Evolutionary conservation across 1,140 invertebrate genomes (phyloP).

Genomic region (Steinernema khuongi): DNA sequence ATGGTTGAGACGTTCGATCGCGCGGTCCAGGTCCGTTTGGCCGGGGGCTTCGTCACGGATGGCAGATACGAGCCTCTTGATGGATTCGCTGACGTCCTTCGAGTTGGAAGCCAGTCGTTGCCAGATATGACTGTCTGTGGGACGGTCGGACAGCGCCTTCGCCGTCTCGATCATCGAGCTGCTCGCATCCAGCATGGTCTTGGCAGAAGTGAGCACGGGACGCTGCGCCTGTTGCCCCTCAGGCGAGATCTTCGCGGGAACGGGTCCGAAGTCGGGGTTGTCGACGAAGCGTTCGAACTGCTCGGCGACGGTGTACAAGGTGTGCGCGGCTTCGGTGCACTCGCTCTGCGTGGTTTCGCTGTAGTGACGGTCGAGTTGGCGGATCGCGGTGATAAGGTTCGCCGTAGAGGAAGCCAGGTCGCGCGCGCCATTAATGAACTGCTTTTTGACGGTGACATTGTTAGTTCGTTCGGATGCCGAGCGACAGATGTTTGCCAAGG

Average conservation of each 20-base stretch:
- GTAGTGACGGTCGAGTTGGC: constrained; percentile 69
- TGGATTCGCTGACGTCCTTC: constrained; percentile 88
- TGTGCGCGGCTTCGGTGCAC: constrained; percentile 75
- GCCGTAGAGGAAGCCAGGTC: constrained; percentile 94
- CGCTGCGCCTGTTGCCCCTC: constrained; percentile 65
- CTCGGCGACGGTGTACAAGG: constrained; percentile 82
- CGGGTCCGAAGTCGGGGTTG: constrained; percentile 82
- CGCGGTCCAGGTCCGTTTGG: constrained; percentile 81
- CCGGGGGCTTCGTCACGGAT: constrained; percentile 74
- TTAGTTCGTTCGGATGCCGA: constrained; percentile 81
- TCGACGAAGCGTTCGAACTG: constrained; percentile 85
- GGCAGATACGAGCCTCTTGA: constrained; percentile 71
- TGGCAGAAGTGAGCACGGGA: constrained; percentile 77
- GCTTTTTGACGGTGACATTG: constrained; percentile 85
- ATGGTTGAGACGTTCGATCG: constrained; percentile 72
- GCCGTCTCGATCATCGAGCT: constrained; percentile 83
- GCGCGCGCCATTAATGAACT: constrained; percentile 94
- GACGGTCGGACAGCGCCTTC: constrained; percentile 78
- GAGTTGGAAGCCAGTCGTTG: constrained; percentile 84
- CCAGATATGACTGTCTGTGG: constrained; percentile 86
- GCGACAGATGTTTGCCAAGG: constrained; percentile 87
- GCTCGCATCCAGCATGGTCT: constrained; percentile 74
- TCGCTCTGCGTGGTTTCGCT: constrained; percentile 74
- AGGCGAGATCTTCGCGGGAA: constrained; percentile 80
- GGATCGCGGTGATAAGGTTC: constrained; percentile 86